phyloP scores from a whole-genome alignment of 1,140 invertebrate genomes.

The Nylanderia fulva region DNA sequence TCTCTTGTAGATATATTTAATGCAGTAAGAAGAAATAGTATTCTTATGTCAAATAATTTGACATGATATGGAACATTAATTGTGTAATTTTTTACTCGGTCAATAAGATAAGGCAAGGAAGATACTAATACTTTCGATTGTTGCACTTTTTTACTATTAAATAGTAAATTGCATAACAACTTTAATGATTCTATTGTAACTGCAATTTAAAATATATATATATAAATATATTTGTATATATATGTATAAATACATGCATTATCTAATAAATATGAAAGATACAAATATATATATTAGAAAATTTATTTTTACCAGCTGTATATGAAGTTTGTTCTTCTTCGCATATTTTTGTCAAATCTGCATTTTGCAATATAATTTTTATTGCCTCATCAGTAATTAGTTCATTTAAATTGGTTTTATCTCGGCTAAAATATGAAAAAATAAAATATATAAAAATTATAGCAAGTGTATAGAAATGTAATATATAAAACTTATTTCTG shows the following conservation, averaged over 20 bases:
- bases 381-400: slow-evolving; percentile 90
- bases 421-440: slow-evolving; percentile 87
- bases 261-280: not conserved
- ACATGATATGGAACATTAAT: slow-evolving; percentile 88
- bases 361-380: slow-evolving; percentile 88
- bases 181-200: slow-evolving; percentile 93
- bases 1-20: slow-evolving; percentile 90
- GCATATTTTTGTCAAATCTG: slow-evolving; percentile 86
- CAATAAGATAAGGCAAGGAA: slow-evolving; percentile 91
- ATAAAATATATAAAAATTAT: slow-evolving; percentile 64
- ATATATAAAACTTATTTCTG: not conserved
- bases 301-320: slow-evolving; percentile 69
- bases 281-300: not conserved
- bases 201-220: slow-evolving; percentile 84
- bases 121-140: slow-evolving; percentile 90
- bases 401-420: slow-evolving; percentile 90
- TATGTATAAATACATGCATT: slow-evolving; percentile 67
- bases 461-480: slow-evolving; percentile 26
- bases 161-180: slow-evolving; percentile 95
- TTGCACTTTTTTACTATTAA: slow-evolving; percentile 91
- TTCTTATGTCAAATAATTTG: slow-evolving; percentile 95
- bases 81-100: slow-evolving; percentile 90
- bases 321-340: slow-evolving; percentile 75
- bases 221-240: slow-evolving; percentile 80
- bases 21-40: slow-evolving; percentile 95